Evolutionary conservation across 2,888 invertebrate genomes (phyloP).

Genomic region (Rugalucina vietnamica): DNA sequence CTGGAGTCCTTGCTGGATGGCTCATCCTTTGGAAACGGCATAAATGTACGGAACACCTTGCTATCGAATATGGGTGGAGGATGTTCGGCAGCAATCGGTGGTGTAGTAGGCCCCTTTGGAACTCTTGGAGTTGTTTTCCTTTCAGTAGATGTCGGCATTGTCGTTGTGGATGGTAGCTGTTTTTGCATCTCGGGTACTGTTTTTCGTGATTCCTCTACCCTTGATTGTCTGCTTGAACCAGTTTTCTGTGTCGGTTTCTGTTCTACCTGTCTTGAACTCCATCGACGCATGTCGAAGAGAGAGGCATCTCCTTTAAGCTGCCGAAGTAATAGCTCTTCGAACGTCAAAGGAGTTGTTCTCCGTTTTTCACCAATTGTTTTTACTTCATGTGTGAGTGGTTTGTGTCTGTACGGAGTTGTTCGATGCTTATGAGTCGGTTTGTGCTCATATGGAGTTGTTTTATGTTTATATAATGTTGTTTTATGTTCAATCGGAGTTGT

Average conservation of each 20-base stretch:
- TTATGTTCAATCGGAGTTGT: no score
- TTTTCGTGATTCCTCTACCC: no score
- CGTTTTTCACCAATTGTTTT: no score
- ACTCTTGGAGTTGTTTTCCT: neutral
- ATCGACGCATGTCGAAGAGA: neutral
- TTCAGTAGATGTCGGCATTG: neutral
- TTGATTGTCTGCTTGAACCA: no score
- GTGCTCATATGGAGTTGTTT: no score
- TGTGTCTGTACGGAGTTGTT: no score
- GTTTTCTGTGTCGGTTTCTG: no score
- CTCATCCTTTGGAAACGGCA: conserved; percentile 55
- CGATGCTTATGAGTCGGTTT: no score
- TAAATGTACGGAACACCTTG: conserved; percentile 50
- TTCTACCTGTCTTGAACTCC: neutral
- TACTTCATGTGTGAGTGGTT: no score
- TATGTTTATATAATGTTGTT: no score
- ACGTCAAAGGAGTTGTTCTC: neutral
- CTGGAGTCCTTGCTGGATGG: conserved; percentile 23
- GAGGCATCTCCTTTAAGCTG: neutral
- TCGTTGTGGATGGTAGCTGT: conserved; percentile 2
- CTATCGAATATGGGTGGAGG: conserved; percentile 58
- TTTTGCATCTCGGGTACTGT: no score
- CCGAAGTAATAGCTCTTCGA: neutral
- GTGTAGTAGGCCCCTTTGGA: conserved; percentile 13
- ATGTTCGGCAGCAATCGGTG: conserved; percentile 52